phyloP scores from a whole-genome alignment of 2,888 invertebrate species.

The Drosophila setosimentum region DNA sequence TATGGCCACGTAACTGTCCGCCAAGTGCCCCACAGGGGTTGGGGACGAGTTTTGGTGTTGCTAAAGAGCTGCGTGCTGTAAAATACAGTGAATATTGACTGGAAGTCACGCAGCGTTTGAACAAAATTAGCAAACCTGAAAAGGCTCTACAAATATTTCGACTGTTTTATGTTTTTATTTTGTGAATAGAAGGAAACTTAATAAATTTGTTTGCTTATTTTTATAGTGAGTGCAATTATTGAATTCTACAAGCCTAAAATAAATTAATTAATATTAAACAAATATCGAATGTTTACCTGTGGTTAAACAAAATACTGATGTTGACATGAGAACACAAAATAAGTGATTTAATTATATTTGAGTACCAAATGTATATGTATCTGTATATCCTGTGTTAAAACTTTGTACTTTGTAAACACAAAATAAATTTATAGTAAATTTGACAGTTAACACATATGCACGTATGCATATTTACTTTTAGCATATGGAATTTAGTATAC shows the following conservation, averaged over 20 bases:
- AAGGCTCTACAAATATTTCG: not conserved
- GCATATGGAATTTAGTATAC: no score
- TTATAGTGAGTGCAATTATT: not conserved
- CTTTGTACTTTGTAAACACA: not conserved
- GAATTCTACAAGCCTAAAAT: not conserved
- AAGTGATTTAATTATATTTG: not conserved
- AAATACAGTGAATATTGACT: conserved; percentile 31
- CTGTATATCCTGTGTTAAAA: not conserved
- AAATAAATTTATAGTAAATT: not conserved
- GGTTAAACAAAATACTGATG: not conserved
- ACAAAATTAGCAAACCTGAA: not conserved
- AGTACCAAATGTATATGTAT: not conserved
- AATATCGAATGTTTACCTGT: not conserved
- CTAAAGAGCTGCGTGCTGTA: not conserved
- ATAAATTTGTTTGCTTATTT: conserved; percentile 3
- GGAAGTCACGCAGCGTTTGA: not conserved
- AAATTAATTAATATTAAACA: not conserved
- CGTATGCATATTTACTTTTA: not conserved
- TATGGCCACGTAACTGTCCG: conserved; percentile 73
- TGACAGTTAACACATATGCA: not conserved
- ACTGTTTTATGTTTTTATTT: not conserved
- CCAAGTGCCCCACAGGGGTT: conserved; percentile 21
- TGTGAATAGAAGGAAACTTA: not conserved
- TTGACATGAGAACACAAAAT: not conserved
- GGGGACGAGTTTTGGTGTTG: not conserved